phyloP scores from a whole-genome alignment of 2,113 vertebrate genomes.

The Colinus virginianus region DNA sequence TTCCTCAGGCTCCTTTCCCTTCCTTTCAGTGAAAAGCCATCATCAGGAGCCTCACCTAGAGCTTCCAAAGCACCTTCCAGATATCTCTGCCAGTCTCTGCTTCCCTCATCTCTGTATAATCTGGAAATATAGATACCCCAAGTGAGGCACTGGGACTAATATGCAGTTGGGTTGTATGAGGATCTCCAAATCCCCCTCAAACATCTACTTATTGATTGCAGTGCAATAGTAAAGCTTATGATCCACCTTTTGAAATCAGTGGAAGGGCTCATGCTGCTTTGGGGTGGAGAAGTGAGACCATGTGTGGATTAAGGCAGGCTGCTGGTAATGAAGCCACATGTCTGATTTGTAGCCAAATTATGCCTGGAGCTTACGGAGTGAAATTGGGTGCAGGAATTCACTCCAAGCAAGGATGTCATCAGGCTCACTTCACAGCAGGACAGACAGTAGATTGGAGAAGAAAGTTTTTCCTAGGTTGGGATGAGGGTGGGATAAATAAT shows the following conservation, averaged over 20 bases:
- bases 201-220: not conserved
- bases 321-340: accelerated
- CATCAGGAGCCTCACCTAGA: not conserved
- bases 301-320: not conserved
- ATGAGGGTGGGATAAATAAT: not conserved
- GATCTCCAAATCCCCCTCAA: not conserved
- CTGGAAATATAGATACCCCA: not conserved
- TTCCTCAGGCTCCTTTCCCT: not conserved
- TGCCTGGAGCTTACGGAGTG: not conserved
- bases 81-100: not conserved
- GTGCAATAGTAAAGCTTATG: not conserved
- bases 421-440: accelerated
- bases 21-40: not conserved
- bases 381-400: not conserved
- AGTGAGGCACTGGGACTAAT: not conserved
- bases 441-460: not conserved
- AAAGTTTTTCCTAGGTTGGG: not conserved
- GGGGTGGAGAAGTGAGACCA: not conserved
- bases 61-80: not conserved
- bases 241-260: not conserved
- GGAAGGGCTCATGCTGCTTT: not conserved
- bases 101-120: not conserved
- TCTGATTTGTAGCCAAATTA: not conserved
- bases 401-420: not conserved
- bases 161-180: not conserved